phyloP scores from a whole-genome alignment of 1,140 invertebrate genomes.

The Aphaenogaster rudis region DNA sequence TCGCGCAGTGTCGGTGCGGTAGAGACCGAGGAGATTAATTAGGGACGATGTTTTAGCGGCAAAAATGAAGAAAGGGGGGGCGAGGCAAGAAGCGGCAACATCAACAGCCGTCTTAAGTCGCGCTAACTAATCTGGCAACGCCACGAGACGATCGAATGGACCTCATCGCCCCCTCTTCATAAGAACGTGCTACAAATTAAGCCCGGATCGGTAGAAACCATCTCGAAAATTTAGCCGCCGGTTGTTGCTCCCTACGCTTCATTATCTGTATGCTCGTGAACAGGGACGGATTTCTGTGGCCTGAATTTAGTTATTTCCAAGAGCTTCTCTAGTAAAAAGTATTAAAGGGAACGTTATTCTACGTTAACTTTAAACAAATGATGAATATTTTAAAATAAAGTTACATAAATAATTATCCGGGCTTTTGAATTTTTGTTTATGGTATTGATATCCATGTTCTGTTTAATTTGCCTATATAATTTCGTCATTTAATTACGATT shows the following conservation, averaged over 20 bases:
- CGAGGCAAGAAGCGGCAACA: conserved; percentile 75
- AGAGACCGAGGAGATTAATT: conserved; percentile 82
- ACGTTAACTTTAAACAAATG: neutral
- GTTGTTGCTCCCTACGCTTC: conserved; percentile 16
- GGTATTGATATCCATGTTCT: neutral
- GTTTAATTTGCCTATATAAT: neutral
- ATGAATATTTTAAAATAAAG: neutral
- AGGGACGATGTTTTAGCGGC: conserved; percentile 84
- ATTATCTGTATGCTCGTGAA: neutral
- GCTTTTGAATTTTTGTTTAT: neutral
- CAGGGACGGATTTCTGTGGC: conserved; percentile 2
- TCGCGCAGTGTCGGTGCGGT: conserved; percentile 48
- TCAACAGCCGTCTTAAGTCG: conserved; percentile 75
- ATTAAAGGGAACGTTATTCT: neutral
- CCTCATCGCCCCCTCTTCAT: conserved; percentile 77
- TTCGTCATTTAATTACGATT: neutral
- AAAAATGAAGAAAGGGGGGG: conserved; percentile 77
- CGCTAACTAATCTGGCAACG: conserved; percentile 79
- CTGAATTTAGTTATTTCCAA: conserved; percentile 7
- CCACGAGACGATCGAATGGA: conserved; percentile 56
- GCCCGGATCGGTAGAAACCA: conserved; percentile 82
- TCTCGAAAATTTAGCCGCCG: conserved; percentile 80
- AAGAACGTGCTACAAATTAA: conserved; percentile 87
- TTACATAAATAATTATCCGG: neutral
- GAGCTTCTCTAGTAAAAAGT: neutral